Evolutionary conservation across 1,140 invertebrate species (phyloP).

Genomic region (Hylaeus anthracinus): DNA sequence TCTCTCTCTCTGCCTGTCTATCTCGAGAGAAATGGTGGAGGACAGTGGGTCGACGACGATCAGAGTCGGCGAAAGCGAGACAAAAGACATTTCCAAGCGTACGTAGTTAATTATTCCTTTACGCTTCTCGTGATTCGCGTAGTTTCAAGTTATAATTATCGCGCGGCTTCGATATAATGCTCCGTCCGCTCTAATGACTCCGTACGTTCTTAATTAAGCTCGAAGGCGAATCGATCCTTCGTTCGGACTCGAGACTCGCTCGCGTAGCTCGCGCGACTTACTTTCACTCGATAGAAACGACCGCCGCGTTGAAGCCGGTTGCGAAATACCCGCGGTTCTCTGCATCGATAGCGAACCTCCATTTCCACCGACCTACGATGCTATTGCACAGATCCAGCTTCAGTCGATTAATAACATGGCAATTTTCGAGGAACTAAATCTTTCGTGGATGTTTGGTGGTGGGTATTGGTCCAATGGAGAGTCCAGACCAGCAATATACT

Average conservation of each 20-base stretch:
- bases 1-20: no score
- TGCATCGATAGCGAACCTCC: conserved; percentile 31
- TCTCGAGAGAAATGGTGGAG: background rate
- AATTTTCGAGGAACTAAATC: no score
- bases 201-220: conserved; percentile 57
- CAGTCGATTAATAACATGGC: no score
- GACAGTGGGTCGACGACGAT: no score
- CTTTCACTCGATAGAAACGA: conserved; percentile 59
- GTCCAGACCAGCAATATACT: no score
- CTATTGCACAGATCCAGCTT: no score
- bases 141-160: conserved; percentile 32
- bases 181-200: conserved; percentile 21
- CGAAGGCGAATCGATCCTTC: conserved; percentile 43
- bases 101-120: background rate
- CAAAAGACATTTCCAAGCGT: background rate
- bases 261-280: conserved; percentile 42
- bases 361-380: background rate
- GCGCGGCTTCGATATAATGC: conserved; percentile 6
- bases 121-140: conserved; percentile 10
- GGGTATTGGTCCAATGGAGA: no score
- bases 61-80: background rate
- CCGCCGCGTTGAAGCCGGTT: conserved; percentile 22
- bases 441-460: no score
- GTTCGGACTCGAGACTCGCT: conserved; percentile 17
- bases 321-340: conserved; percentile 55